Evolutionary conservation across 2,797 vertebrate species (phyloP).

Genomic region (Jordanella pulchra): DNA sequence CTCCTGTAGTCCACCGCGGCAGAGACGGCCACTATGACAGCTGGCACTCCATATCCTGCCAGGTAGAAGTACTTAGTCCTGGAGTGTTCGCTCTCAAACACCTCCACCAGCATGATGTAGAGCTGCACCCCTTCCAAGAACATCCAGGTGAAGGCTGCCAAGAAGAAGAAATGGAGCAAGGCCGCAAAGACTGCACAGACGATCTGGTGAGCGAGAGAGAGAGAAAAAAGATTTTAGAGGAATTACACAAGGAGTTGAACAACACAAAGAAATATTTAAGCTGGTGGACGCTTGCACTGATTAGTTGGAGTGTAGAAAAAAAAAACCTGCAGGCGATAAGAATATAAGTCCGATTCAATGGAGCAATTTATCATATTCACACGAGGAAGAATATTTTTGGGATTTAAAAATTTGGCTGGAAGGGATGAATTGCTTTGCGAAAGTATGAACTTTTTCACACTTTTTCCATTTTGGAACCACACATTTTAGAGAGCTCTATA

Average conservation of each 20-base stretch:
- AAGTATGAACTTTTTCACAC: not conserved
- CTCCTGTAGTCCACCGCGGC: conserved; percentile 96
- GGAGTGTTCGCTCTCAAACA: conserved; percentile 97
- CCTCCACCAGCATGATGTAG: conserved; percentile 99
- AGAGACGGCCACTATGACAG: conserved; percentile 94
- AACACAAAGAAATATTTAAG: conserved; percentile 12
- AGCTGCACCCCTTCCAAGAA: conserved; percentile 98
- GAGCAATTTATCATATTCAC: conserved; percentile 13
- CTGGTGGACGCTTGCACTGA: conserved; percentile 22
- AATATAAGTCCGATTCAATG: conserved; percentile 27
- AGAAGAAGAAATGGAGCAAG: conserved; percentile 98
- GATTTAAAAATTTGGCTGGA: conserved; percentile 32
- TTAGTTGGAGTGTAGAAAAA: conserved; percentile 20
- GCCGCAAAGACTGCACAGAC: conserved; percentile 96
- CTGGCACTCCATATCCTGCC: conserved; percentile 95
- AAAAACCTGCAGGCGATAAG: conserved; percentile 25
- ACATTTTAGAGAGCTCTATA: not conserved
- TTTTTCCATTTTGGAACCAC: not conserved
- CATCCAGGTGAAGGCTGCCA: conserved; percentile 99
- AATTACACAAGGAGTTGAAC: conserved; percentile 46
- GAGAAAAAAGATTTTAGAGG: conserved; percentile 40
- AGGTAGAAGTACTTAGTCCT: conserved; percentile 97
- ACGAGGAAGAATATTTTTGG: conserved; percentile 28
- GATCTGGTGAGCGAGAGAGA: conserved; percentile 80
- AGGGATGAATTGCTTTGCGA: not conserved